phyloP scores from a whole-genome alignment of 2,113 vertebrate genomes.

The Oxyura jamaicensis region DNA sequence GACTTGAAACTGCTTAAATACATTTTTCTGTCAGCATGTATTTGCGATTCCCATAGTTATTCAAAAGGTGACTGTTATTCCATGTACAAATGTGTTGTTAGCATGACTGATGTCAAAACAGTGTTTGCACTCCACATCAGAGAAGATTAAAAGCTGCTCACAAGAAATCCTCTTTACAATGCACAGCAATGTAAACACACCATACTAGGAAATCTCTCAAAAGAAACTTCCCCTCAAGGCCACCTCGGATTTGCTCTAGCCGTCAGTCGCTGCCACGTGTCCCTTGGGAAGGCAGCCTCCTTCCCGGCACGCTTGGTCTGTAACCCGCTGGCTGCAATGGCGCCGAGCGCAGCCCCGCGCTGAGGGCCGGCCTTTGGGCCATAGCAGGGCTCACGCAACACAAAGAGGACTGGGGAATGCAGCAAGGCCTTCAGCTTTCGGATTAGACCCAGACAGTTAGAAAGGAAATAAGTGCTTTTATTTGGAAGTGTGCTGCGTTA shows the following conservation, averaged over 20 bases:
- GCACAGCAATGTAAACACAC: conserved; percentile 23
- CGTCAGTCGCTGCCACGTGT: not conserved
- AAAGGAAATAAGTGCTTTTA: not conserved
- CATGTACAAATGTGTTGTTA: not conserved
- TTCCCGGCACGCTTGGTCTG: not conserved
- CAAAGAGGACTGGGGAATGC: fast-evolving
- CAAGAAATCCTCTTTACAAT: conserved; percentile 7
- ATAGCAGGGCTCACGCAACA: fast-evolving
- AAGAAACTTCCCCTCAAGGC: conserved; percentile 30
- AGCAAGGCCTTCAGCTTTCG: not conserved
- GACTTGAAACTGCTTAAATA: conserved; percentile 1
- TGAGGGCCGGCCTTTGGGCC: not conserved
- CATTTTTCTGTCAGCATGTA: not conserved
- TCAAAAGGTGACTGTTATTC: conserved; percentile 27
- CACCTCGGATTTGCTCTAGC: fast-evolving
- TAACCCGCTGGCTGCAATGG: not conserved
- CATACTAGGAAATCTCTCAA: conserved; percentile 34
- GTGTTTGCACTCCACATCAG: not conserved
- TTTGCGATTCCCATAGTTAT: conserved; percentile 19
- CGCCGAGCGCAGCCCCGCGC: fast-evolving
- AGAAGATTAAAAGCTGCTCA: conserved; percentile 1
- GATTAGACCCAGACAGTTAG: not conserved
- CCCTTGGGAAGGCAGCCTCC: conserved; percentile 4
- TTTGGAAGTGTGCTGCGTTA: not conserved
- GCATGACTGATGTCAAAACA: conserved; percentile 27